Percentiles rank a stretch among this genome's conserved stretches.
phyloP scores from a whole-genome alignment of 2,797 vertebrate species.

The Heterohyrax brucei region DNA sequence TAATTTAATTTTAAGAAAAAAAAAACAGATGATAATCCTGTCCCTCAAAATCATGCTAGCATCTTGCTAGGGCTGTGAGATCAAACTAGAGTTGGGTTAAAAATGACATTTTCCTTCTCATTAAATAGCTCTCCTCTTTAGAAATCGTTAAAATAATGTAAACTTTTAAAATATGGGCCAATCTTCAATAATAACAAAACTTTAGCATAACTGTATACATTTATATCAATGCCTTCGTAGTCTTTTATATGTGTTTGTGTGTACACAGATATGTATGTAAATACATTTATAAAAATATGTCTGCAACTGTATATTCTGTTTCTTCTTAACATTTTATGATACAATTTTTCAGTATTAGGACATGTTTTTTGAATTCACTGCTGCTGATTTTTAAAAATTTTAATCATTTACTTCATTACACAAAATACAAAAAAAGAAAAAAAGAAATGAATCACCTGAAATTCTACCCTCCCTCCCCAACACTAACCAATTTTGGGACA shows the following conservation, averaged over 20 bases:
- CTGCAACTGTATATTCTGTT: neutral
- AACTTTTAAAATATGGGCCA: constrained; percentile 18
- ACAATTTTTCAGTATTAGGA: neutral
- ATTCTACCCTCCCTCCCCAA: neutral
- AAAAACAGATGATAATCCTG: neutral
- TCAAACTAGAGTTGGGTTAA: constrained; percentile 1
- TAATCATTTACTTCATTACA: neutral
- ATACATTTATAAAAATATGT: neutral
- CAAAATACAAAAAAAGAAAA: neutral
- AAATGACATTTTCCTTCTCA: constrained; percentile 43
- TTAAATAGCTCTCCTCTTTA: neutral
- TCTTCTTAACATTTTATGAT: neutral
- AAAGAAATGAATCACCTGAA: neutral
- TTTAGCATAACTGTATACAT: neutral
- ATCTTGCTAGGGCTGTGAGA: neutral
- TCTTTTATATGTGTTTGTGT: neutral
- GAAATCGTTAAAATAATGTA: neutral
- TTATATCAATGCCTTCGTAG: neutral
- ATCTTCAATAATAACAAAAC: constrained; percentile 17
- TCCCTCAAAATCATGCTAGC: neutral
- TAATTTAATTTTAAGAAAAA: neutral
- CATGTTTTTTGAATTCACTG: neutral
- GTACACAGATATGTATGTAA: neutral
- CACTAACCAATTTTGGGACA: neutral
- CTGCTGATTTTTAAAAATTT: neutral